Conservation (phyloP, 1,140 invertebrate species). For the Dryas iulia region DNA sequence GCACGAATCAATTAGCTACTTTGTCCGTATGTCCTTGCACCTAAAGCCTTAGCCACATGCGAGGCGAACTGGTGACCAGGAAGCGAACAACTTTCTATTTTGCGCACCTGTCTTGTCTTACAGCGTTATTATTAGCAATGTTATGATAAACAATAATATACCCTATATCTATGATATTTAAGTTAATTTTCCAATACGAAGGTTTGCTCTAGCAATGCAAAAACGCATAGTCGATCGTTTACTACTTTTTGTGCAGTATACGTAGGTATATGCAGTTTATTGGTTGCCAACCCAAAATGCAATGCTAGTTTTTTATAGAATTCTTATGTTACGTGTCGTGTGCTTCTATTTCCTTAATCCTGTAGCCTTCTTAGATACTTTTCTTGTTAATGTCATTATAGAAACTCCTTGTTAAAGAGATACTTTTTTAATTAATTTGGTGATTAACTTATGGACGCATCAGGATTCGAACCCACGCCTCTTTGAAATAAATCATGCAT, state of each 20-base stretch:
- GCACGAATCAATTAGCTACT: background rate
- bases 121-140: slow-evolving; percentile 47
- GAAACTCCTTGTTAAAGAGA: background rate
- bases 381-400: background rate
- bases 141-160: slow-evolving; percentile 37
- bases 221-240: slow-evolving; percentile 27
- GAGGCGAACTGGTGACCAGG: slow-evolving; percentile 70
- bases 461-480: too few species aligned
- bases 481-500: too few species aligned
- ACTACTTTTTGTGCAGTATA: slow-evolving; percentile 9
- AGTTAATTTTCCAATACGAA: slow-evolving; percentile 33
- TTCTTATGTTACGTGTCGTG: background rate
- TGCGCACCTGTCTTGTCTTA: slow-evolving; percentile 72
- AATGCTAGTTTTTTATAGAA: background rate
- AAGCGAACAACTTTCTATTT: slow-evolving; percentile 80
- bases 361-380: background rate
- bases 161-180: slow-evolving; percentile 31
- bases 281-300: background rate
- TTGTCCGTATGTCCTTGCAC: slow-evolving; percentile 50
- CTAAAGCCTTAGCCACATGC: slow-evolving; percentile 49
- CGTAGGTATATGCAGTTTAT: slow-evolving; percentile 1
- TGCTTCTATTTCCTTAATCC: background rate
- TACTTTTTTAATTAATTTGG: too few species aligned
- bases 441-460: too few species aligned
- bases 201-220: slow-evolving; percentile 27